Base-by-base conservation (phyloP, 2,888 invertebrate genomes). In the Drosophila atripex region DNA sequence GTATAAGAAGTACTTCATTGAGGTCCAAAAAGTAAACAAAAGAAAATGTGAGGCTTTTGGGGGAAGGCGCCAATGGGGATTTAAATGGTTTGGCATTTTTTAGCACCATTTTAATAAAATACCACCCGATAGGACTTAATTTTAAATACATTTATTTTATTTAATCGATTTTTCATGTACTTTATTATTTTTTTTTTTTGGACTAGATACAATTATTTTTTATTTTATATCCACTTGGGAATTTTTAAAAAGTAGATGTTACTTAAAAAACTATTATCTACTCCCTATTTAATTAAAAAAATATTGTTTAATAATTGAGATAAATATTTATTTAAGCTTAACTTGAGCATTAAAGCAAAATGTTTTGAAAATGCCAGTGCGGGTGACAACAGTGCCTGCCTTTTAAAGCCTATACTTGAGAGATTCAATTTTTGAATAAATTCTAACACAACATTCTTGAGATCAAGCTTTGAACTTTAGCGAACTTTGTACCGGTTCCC, bases 401-500 rank as follows among this genome's bases (percentile, higher is more conserved):
- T 12, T 32, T 32, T 12, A 32, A 32, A 12, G 32, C 32, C 12
- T 32, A 12, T 32, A 3, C 11, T 3, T 32, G 32, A 32, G 32
- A 32, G 32, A 11, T 32, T 32, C 12, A 3, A 7, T 14, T n/a
- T 35, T 35, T 35, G 5, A 6, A n/a, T 35, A 35, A 35, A 35
- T 14, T 5, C 39, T 41, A 41, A 18, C 39, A 41, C 39, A 21
- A 49, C 41, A 32, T 14, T 47, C 51, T 49, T 72, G 82, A 83
- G 82, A 83, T 83, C 80, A 21, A 61, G 35, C 30, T 73, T 45
- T 39, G 57, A 57, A 41, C 61, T 46, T 46, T 8, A 46, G 45
- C 16, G 18, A 65, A 50, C 52, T 77, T 80, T 76, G 82, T 76
- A 85, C 83, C 78, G 9, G 8, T 18, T 1, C 6, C 3, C 32